Evolutionary conservation across 2,888 invertebrate species (phyloP).

Genomic region (Drosophila mulleri): DNA sequence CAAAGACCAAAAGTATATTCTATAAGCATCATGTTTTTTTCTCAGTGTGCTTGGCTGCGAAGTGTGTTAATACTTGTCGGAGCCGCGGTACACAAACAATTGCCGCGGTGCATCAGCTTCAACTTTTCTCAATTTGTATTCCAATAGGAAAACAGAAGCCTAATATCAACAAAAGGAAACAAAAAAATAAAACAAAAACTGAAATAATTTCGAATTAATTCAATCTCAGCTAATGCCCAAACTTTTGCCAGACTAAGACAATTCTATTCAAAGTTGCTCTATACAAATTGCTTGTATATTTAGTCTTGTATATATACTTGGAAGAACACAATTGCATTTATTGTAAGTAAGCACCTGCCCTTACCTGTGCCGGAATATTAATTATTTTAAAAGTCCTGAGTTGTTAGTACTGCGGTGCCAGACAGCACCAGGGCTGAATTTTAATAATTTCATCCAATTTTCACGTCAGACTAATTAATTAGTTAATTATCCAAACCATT

Average conservation of each 20-base stretch:
- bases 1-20: conserved; percentile 1
- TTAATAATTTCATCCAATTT: background rate
- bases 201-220: conserved; percentile 44
- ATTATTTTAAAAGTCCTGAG: background rate
- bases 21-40: conserved; percentile 15
- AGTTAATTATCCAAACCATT: conserved; percentile 1
- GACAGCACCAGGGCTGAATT: background rate
- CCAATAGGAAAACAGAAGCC: conserved; percentile 56
- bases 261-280: conserved; percentile 1
- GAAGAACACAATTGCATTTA: background rate
- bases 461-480: background rate
- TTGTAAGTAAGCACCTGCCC: conserved; percentile 2
- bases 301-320: background rate
- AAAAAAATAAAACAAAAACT: conserved; percentile 16
- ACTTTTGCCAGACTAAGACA: conserved; percentile 44
- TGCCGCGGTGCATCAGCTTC: conserved; percentile 13
- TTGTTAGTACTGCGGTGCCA: background rate
- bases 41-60: conserved; percentile 19
- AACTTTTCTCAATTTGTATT: conserved; percentile 51
- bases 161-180: conserved; percentile 7
- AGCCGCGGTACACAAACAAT: conserved; percentile 18
- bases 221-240: conserved; percentile 56
- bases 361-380: background rate
- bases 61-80: conserved; percentile 1
- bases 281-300: background rate